Percentiles rank a stretch among this genome's conserved stretches.
Evolutionary conservation across 2,113 vertebrate genomes (phyloP).

Genomic region (Chlorocebus sabaeus): DNA sequence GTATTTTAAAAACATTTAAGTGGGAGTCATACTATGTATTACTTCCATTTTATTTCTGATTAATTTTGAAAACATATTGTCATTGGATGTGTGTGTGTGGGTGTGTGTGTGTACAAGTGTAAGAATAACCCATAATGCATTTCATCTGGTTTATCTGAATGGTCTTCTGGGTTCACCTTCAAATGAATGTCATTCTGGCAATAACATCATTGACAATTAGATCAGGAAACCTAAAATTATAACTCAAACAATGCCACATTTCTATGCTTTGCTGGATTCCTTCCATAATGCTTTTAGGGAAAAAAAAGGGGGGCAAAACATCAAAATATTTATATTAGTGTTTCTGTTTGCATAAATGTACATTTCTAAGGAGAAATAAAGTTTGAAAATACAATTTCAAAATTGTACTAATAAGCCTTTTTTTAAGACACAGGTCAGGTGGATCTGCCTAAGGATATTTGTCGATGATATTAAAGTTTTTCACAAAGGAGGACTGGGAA

Average conservation of each 20-base stretch:
- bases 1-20: background rate
- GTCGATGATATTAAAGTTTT: background rate
- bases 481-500: background rate
- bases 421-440: background rate
- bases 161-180: slow-evolving; percentile 53
- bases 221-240: slow-evolving; percentile 15
- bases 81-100: background rate
- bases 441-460: background rate
- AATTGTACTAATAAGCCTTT: background rate
- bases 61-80: background rate
- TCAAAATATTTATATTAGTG: background rate
- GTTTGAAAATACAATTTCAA: background rate
- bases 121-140: background rate
- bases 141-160: background rate
- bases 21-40: background rate
- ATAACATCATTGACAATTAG: background rate
- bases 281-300: background rate
- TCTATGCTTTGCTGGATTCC: slow-evolving; percentile 49
- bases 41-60: background rate
- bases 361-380: background rate
- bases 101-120: too few relatives aligned
- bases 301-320: background rate
- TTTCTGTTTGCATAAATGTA: background rate
- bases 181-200: slow-evolving; percentile 53
- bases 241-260: background rate